A percentile compares a stretch with the other conserved stretches of the same genome.
Conservation (phyloP, 2,888 invertebrate genomes). For the Anarsia innoxiella region DNA sequence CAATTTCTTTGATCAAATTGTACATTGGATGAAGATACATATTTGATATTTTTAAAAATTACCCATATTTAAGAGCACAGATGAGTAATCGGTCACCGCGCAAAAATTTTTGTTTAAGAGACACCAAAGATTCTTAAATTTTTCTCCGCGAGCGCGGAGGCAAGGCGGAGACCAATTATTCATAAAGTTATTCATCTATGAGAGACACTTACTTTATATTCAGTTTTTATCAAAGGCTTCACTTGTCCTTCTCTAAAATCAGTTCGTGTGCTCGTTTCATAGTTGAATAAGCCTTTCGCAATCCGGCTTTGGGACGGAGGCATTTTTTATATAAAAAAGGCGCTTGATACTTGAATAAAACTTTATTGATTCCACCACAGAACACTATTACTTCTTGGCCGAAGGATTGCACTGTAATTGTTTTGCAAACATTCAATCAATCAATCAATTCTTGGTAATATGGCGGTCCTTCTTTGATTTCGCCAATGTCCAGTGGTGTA, state of each 20-base stretch:
- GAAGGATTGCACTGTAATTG: too few species aligned
- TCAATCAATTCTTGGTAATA: too few species aligned
- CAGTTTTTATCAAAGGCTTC: constrained; percentile 9
- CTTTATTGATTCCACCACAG: too few species aligned
- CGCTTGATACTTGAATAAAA: too few species aligned
- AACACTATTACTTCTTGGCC: too few species aligned
- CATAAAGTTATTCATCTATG: neutral
- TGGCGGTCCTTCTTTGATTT: too few species aligned
- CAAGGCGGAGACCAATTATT: too few species aligned
- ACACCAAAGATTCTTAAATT: neutral
- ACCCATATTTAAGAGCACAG: neutral
- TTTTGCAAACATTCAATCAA: too few species aligned
- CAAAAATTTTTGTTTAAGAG: neutral
- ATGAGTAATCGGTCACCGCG: neutral
- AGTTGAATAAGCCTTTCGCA: constrained; percentile 36
- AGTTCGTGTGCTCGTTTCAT: constrained; percentile 31
- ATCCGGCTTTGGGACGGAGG: constrained; percentile 17
- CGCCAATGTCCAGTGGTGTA: too few species aligned
- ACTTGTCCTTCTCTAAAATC: constrained; percentile 29
- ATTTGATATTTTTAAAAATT: neutral
- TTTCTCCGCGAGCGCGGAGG: neutral
- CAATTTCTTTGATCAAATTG: too few species aligned
- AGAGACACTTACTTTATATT: neutral
- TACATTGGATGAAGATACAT: too few species aligned
- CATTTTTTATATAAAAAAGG: too few species aligned